Evolutionary conservation across 2,797 vertebrate species (phyloP), one percentile per base, ranked within the genome.

Genomic region (Atherinosoma microstoma): DNA sequence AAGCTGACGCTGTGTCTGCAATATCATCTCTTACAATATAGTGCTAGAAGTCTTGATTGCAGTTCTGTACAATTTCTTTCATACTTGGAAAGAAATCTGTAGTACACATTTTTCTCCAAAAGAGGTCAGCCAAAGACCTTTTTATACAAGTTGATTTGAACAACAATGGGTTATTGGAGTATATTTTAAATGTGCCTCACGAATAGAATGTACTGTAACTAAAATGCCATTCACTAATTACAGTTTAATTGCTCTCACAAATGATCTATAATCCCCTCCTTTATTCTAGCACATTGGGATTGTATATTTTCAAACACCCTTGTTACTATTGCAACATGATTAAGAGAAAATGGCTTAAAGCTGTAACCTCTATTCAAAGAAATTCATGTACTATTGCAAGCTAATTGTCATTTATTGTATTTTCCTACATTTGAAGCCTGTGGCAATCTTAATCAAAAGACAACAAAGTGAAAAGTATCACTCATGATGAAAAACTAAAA

Each of bases 41-140:
- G 13, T 4, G 11, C 22, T 1, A 13, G 11, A 53, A 53, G 7
- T 49, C 45, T n/a, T n/a, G 47, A 22, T 0, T 53, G 49, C 11
- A 24, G 22, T 22, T 10, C n/a, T 51, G 20, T 22, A 49, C 3
- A 20, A 56, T 62, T 67, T 32, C 0, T 29, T 36, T 6, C 5
- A 11, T n/a, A 2, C 36, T 54, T 29, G 36, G 69, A n/a, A 71
- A 47, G 36, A 6, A 35, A 75, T 30, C 8, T 90, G 89, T 65
- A 87, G 67, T 85, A 42, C 36, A 71, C 2, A 58, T 13, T 60
- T 67, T 29, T 64, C 8, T 74, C 88, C 91, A 88, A 49, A 69
- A 84, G 91, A 87, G 86, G 91, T 85, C 88, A 88, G 80, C 76
- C 87, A 30, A 66, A 9, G 16, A 54, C 66, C 66, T 66, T 62